Evolutionary conservation across 2,113 vertebrate genomes (phyloP), one percentile per base, ranked within the genome.

Genomic region (Anhinga anhinga): DNA sequence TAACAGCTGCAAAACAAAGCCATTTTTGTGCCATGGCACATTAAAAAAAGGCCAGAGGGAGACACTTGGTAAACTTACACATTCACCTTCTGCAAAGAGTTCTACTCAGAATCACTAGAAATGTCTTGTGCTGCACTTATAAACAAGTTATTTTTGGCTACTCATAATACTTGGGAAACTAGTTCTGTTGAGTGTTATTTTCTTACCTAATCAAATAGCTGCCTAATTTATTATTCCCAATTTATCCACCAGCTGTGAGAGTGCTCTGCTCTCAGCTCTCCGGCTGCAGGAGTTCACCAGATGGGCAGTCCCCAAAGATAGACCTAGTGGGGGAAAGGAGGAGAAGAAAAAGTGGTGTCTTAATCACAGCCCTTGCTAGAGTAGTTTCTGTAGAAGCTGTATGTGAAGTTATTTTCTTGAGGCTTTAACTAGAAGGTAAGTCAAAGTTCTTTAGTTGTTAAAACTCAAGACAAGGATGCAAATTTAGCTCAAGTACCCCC

Each of bases 41-140:
- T 25, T 10, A 29, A 71, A 80, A 63, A 21, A 3, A 3, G 1
- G 0, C 2, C 7, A 23, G 5, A 15, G 4, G 5, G 2, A 30
- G 34, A 59, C 15, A 40, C n/a, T n/a, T 25, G 3, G 8, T 59
- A 80, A 63, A 55, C 11, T 50, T 82, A 27, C 22, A 55, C 4
- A 42, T 20, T 49, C 11, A 47, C 3, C 5, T 56, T 73, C 44
- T 86, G 29, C 26, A 50, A 38, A 80, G 26, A 21, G 19, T 44
- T 80, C 29, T 34, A 10, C n/a, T 71, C 30, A 70, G 29, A 90
- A 86, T 36, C n/a, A 47, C 22, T 29, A 87, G 17, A 82, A 50
- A 88, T 38, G 8, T 9, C 11, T 80, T 88, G 44, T 76, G n/a
- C 16, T 82, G 29, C 26, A 77, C 19, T 45, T 53, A 36, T 49